Percentiles rank a stretch among this genome's conserved stretches.
Conservation (phyloP, 1,140 invertebrate species). For the Drosophila aff. region DNA sequence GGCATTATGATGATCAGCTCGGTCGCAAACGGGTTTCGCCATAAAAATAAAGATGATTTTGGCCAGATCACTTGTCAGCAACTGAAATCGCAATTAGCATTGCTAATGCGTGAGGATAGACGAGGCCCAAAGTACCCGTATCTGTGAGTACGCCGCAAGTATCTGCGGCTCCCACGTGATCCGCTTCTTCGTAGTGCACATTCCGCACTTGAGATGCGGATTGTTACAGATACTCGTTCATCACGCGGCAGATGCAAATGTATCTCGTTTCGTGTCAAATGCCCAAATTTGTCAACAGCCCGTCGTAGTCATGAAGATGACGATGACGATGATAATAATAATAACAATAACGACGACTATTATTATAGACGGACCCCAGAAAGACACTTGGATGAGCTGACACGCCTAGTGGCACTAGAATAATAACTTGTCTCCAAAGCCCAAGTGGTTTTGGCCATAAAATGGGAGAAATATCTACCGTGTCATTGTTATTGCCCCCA, state of each 20-base stretch:
- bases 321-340: slow-evolving; percentile 16
- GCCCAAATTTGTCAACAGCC: slow-evolving; percentile 46
- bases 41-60: slow-evolving; percentile 80
- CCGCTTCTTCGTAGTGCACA: slow-evolving; percentile 19
- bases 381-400: slow-evolving; percentile 50
- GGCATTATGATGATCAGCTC: slow-evolving; percentile 36
- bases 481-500: slow-evolving; percentile 50
- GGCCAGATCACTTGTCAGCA: slow-evolving; percentile 71
- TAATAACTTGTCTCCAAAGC: slow-evolving; percentile 25
- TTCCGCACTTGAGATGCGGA: slow-evolving; percentile 30
- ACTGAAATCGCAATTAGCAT: slow-evolving; percentile 67
- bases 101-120: slow-evolving; percentile 69
- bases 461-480: slow-evolving; percentile 19
- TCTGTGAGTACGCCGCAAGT: slow-evolving; percentile 41
- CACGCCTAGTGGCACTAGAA: slow-evolving; percentile 72
- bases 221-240: slow-evolving; percentile 35
- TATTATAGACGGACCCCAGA: slow-evolving; percentile 19
- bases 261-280: slow-evolving; percentile 57
- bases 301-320: slow-evolving; percentile 10
- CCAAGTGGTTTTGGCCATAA: slow-evolving; percentile 75
- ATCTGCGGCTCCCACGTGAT: slow-evolving; percentile 61
- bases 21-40: slow-evolving; percentile 63
- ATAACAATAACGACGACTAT: slow-evolving; percentile 25
- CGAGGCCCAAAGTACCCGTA: slow-evolving; percentile 38
- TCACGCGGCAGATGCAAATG: slow-evolving; percentile 35